Evolutionary conservation across 2,797 vertebrate genomes (phyloP).

Genomic region (Sebastes flavidus): DNA sequence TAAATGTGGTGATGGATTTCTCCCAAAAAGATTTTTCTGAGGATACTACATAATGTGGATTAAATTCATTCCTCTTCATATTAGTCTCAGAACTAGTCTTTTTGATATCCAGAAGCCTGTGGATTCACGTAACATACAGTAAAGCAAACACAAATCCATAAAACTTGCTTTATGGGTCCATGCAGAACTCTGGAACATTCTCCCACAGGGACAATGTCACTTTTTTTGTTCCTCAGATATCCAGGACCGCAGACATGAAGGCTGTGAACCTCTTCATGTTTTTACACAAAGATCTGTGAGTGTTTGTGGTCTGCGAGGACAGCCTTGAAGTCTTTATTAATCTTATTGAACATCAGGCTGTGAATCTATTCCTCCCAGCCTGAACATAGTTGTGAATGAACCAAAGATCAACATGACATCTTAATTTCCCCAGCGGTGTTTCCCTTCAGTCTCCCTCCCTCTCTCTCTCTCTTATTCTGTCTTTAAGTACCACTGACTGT

Average conservation of each 20-base stretch:
- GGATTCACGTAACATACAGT: background rate
- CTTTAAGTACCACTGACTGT: background rate
- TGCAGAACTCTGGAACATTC: background rate
- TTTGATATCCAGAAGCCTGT: background rate
- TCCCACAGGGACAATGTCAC: background rate
- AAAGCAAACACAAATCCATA: background rate
- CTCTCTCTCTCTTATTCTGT: background rate
- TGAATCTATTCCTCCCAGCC: background rate
- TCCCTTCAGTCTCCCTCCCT: background rate
- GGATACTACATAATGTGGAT: background rate
- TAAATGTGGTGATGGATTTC: background rate
- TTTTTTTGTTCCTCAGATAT: background rate
- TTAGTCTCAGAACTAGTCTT: background rate
- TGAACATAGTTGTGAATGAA: constrained; percentile 6
- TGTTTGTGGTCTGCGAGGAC: background rate
- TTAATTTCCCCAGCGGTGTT: constrained; percentile 41
- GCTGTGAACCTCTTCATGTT: background rate
- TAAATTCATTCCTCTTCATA: background rate
- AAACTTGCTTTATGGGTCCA: background rate
- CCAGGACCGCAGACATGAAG: background rate
- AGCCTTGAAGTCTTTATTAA: constrained; percentile 13
- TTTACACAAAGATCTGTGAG: background rate
- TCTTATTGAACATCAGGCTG: background rate
- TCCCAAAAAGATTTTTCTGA: background rate
- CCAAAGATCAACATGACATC: constrained; percentile 36